These are phyloP conservation scores for Hirtodrosophila alboralis DNA, from an alignment of 2,888 invertebrate genomes.

Conservation along the genomic window DNA sequence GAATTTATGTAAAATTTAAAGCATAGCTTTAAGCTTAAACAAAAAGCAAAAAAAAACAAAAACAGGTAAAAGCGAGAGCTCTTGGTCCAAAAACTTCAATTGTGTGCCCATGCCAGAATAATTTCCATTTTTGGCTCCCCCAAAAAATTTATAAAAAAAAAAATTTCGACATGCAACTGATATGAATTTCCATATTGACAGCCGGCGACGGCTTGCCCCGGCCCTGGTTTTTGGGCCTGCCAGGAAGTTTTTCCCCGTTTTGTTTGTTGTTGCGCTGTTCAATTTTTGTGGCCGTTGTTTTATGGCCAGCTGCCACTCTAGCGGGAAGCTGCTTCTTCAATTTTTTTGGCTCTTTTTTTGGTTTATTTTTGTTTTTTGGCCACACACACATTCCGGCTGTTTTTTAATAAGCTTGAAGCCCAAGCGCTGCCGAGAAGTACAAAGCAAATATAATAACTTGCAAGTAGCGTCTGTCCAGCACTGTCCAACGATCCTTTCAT, in stretches of 20 bases:
- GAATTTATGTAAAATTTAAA: conserved; percentile 25
- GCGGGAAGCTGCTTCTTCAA: conserved; percentile 27
- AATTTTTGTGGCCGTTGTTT: conserved; percentile 76
- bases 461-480: conserved; percentile 67
- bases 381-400: conserved; percentile 46
- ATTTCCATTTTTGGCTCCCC: conserved; percentile 8
- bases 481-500: conserved; percentile 11
- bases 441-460: conserved; percentile 80
- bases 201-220: conserved; percentile 59
- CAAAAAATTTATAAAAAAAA: too few relatives aligned
- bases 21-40: conserved; percentile 41
- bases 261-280: conserved; percentile 58
- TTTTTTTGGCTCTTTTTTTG: conserved; percentile 30
- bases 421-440: conserved; percentile 65
- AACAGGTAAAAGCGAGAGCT: conserved; percentile 10
- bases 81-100: conserved; percentile 19
- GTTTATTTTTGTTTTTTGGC: conserved; percentile 35
- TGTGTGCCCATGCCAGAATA: conserved; percentile 1
- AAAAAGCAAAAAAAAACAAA: too few relatives aligned
- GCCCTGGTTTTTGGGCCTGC: conserved; percentile 13
- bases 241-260: conserved; percentile 46
- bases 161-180: conserved; percentile 66
- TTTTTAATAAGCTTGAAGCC: conserved; percentile 74
- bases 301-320: conserved; percentile 56
- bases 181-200: conserved; percentile 79